Conservation (phyloP, 2,888 invertebrate species). For the Palloptera scutellata region DNA sequence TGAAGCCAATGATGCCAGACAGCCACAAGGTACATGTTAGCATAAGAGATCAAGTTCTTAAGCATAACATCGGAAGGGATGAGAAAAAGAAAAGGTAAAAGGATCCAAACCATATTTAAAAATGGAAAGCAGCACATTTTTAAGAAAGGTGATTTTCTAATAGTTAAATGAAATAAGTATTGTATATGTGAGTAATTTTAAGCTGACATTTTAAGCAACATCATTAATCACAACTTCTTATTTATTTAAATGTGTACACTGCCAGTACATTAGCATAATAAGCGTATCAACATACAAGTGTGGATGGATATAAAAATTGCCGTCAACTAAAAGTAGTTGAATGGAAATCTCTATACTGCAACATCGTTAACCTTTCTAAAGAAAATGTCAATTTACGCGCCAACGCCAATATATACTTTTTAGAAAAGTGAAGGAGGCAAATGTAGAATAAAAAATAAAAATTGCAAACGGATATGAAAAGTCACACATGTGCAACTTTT, state of each 20-base stretch:
- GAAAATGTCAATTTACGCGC: constrained; percentile 33
- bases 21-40: not conserved
- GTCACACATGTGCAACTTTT: constrained; percentile 57
- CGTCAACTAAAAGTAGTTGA: not conserved
- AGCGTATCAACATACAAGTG: constrained; percentile 39
- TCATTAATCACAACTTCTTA: constrained; percentile 58
- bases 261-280: constrained; percentile 52
- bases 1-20: constrained; percentile 35
- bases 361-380: not conserved
- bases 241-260: constrained; percentile 20
- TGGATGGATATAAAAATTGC: constrained; percentile 23
- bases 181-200: constrained; percentile 27
- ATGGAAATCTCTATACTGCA: constrained; percentile 6
- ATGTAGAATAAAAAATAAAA: constrained; percentile 41
- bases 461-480: constrained; percentile 55
- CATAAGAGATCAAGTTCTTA: constrained; percentile 18
- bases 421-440: not conserved
- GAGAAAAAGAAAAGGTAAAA: too few relatives aligned
- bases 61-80: too few relatives aligned
- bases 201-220: constrained; percentile 40
- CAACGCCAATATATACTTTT: constrained; percentile 6
- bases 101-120: too few relatives aligned
- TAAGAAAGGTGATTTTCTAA: too few relatives aligned
- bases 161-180: too few relatives aligned
- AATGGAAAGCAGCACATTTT: too few relatives aligned